A percentile compares a stretch with the other conserved stretches of the same genome.
phyloP scores from a whole-genome alignment of 2,797 vertebrate species.

The Sebastes trivittatus region DNA sequence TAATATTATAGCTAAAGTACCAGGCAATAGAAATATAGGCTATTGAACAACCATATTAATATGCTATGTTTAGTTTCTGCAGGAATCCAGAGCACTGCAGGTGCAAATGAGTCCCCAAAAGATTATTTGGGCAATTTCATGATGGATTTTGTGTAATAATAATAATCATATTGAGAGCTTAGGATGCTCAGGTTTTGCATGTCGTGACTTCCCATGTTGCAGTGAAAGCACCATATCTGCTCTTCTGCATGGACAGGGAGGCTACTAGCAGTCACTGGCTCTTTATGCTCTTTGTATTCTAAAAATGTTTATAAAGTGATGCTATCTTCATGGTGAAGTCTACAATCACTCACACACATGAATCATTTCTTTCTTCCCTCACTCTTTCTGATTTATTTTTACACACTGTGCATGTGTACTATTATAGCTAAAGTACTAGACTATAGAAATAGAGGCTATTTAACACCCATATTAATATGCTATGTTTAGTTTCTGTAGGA shows the following conservation, averaged over 20 bases:
- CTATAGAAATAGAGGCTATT: background rate
- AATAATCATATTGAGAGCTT: background rate
- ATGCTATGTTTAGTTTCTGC: background rate
- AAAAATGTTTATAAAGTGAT: background rate
- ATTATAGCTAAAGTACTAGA: background rate
- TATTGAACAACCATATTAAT: background rate
- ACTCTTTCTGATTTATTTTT: background rate
- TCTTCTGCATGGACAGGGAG: background rate
- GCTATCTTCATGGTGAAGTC: background rate
- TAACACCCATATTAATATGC: background rate
- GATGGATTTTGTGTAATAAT: background rate
- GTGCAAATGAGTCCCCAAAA: background rate
- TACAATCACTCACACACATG: background rate
- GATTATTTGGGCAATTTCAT: background rate
- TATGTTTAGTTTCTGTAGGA: background rate
- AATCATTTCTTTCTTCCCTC: background rate
- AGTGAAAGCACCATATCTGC: background rate
- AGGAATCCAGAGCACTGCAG: background rate
- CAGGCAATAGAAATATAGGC: background rate
- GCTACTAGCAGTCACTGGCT: background rate
- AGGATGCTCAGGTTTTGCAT: background rate
- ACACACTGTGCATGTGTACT: background rate
- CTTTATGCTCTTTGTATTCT: background rate
- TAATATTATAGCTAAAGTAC: background rate
- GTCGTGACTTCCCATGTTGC: conserved; percentile 18